phyloP scores from a whole-genome alignment of 1,140 invertebrate genomes.

The Drosophila ohnishii region DNA sequence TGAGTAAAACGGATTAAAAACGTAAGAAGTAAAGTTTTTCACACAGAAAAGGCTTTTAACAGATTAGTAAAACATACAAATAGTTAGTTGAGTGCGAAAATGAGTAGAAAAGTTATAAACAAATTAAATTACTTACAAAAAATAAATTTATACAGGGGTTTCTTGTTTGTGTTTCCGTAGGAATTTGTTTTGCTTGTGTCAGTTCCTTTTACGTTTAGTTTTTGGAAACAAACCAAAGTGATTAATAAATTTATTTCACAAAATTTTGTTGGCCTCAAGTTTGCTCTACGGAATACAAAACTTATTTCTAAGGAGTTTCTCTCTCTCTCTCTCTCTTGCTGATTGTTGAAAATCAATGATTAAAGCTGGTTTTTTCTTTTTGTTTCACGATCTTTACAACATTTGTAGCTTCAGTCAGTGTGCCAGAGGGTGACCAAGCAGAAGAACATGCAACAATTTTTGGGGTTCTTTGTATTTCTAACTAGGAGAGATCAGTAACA shows the following conservation, averaged over 20 bases:
- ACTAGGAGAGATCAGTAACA: conserved; percentile 47
- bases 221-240: conserved; percentile 17
- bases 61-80: conserved; percentile 27
- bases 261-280: conserved; percentile 16
- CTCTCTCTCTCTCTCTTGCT: conserved; percentile 2
- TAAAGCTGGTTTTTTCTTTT: conserved; percentile 9
- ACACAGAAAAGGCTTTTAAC: conserved; percentile 10
- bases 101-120: conserved; percentile 10
- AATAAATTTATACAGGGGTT: conserved; percentile 14
- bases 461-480: conserved; percentile 34
- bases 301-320: conserved; percentile 36
- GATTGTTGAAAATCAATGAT: conserved; percentile 14
- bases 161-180: conserved; percentile 8
- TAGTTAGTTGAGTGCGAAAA: conserved; percentile 18
- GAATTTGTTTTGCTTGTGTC: conserved; percentile 1
- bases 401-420: conserved; percentile 11
- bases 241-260: conserved; percentile 9
- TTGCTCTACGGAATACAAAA: conserved; percentile 34
- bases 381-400: background rate
- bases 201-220: conserved; percentile 15
- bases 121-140: conserved; percentile 38
- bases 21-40: conserved; percentile 5
- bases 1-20: conserved; percentile 34
- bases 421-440: conserved; percentile 5
- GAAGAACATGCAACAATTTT: conserved; percentile 52